Evolutionary conservation across 2,888 invertebrate genomes (phyloP).

Genomic region (Margaritifera margaritifera): DNA sequence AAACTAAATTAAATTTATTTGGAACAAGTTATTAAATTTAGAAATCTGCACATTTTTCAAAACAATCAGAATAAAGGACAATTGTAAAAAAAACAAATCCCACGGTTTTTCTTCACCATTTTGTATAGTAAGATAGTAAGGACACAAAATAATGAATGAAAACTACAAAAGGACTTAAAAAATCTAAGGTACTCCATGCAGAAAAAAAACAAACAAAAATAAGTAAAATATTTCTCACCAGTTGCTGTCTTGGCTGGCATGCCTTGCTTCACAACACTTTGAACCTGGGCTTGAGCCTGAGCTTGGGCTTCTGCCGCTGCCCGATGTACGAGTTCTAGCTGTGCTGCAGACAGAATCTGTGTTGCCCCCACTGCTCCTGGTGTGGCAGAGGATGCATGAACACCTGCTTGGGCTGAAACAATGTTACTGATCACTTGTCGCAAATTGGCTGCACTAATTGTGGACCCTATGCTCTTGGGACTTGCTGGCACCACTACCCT

Average conservation of each 20-base stretch:
- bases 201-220: no score
- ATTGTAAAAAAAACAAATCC: no score
- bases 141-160: no score
- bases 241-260: slow-evolving; percentile 7
- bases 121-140: no score
- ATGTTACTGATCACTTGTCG: slow-evolving; percentile 8
- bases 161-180: no score
- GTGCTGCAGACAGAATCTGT: slow-evolving; percentile 31
- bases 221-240: background rate
- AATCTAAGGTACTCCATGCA: no score
- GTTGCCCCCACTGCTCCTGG: slow-evolving; percentile 18
- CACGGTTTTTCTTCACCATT: no score
- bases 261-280: slow-evolving; percentile 10
- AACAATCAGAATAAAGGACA: no score
- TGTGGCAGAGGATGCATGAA: background rate
- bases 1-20: no score
- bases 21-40: no score
- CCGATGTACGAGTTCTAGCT: slow-evolving; percentile 34
- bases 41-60: no score
- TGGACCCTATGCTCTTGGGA: no score
- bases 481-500: background rate
- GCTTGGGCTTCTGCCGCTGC: slow-evolving; percentile 37
- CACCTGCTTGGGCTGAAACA: slow-evolving; percentile 11
- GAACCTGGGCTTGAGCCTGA: slow-evolving; percentile 32
- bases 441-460: background rate